Base-by-base conservation (phyloP, 2,113 vertebrate genomes). In the Talpa occidentalis region DNA sequence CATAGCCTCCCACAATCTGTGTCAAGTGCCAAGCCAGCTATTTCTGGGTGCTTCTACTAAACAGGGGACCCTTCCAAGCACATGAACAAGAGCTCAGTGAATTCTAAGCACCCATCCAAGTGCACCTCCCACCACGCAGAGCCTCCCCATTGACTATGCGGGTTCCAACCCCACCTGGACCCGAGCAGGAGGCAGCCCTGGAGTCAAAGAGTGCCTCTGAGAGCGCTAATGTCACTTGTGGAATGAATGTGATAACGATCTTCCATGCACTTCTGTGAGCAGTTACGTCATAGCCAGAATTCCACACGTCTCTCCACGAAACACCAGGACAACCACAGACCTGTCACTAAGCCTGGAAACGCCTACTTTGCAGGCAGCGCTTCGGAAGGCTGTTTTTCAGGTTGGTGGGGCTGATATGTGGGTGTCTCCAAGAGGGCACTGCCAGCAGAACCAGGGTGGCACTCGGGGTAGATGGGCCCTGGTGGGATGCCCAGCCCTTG, bases 31-130 rank as follows among this genome's bases (percentile, higher is more conserved):
- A 32, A 56, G 49, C 49, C 49, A 52, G 49, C 49, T 52, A 52
- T 17, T 52, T 47, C 32, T 15, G 3, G 42, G n/a, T 1, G 21
- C 9, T 24, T 37, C 11, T 0, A 30, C 35, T 52, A 44, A 76
- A 35, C 1, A 21, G 10, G 35, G 70, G 59, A 35, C 35, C 6
- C 47, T 42, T n/a, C 12, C 10, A 32, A 40, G 40, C 3, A 0
- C 15, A 9, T 42, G 21, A 3, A 1, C 19, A 10, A 22, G 64
- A 78, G 49, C 26, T 5, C 9, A 16, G 22, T 49, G 69, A 10
- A n/a, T 5, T 72, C 30, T 7, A 6, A 49, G 10, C 0, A 0
- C 62, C n/a, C 10, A 26, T 2, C 5, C 1, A 16, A n/a, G 42
- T 12, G 19, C 0, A 9, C 8, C 16, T 35, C 28, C 79, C 42